phyloP scores from a whole-genome alignment of 2,888 invertebrate genomes.

The Odontocolon sp. region DNA sequence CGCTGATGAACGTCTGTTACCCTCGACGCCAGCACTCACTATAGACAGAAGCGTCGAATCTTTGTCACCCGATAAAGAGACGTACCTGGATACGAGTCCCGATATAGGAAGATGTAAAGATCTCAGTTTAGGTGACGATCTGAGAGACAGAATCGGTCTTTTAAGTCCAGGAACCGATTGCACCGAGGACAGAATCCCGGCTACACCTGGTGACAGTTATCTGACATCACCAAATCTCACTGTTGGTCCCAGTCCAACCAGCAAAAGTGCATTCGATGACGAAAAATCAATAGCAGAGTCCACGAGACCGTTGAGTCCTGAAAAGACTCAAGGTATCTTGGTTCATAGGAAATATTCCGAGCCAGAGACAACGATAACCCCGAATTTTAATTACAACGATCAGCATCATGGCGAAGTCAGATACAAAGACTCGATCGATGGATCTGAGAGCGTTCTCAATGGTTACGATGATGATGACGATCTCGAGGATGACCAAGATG shows the following conservation, averaged over 20 bases:
- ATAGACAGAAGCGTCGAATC: conserved; percentile 71
- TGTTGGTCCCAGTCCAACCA: conserved; percentile 63
- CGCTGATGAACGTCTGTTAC: conserved; percentile 72
- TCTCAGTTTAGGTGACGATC: conserved; percentile 62
- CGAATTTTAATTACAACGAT: conserved; percentile 74
- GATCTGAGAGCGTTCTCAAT: conserved; percentile 82
- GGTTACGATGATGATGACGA: conserved; percentile 76
- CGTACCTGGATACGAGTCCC: conserved; percentile 63
- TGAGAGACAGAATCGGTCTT: conserved; percentile 62
- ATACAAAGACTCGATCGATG: conserved; percentile 82
- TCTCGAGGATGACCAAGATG: conserved; percentile 61
- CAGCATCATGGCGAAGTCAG: conserved; percentile 82
- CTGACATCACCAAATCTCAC: conserved; percentile 67
- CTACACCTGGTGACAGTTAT: conserved; percentile 66
- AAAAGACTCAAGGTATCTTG: conserved; percentile 65
- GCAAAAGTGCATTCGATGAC: conserved; percentile 16
- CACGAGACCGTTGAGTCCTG: conserved; percentile 14
- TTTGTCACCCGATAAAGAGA: conserved; percentile 68
- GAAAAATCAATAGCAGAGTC: conserved; percentile 13
- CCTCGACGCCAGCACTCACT: conserved; percentile 74
- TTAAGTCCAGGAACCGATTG: conserved; percentile 67
- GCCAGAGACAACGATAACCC: conserved; percentile 61
- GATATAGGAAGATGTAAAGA: conserved; percentile 64
- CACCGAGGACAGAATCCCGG: conserved; percentile 67
- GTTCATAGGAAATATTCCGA: conserved; percentile 63